phyloP scores from a whole-genome alignment of 2,888 invertebrate genomes.

The Metalampra italica region DNA sequence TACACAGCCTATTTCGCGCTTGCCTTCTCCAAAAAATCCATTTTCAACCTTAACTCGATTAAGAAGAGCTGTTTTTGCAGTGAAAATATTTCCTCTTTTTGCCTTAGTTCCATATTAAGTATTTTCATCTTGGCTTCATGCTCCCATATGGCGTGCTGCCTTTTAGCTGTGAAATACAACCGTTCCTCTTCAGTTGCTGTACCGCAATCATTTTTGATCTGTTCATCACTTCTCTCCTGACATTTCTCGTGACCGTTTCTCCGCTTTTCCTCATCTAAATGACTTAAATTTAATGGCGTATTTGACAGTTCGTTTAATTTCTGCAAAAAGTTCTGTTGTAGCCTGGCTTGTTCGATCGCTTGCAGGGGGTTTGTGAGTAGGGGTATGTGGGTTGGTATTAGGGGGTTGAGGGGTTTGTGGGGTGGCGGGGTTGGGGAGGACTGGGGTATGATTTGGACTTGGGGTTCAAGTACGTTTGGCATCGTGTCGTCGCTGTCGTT shows the following conservation, averaged over 20 bases:
- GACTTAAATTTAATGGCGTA: conserved; percentile 67
- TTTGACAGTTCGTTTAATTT: conserved; percentile 67
- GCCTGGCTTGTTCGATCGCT: conserved; percentile 63
- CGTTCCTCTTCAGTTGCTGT: conserved; percentile 61
- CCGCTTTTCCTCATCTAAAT: conserved; percentile 53
- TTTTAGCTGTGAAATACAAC: conserved; percentile 63
- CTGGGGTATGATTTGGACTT: conserved; percentile 66
- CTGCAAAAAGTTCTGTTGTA: conserved; percentile 63
- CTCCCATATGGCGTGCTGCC: conserved; percentile 72
- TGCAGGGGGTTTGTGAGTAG: conserved; percentile 54
- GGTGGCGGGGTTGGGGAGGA: conserved; percentile 48
- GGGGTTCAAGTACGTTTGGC: conserved; percentile 69
- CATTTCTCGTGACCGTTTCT: conserved; percentile 44
- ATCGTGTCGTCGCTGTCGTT: conserved; percentile 74
- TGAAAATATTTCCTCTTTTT: conserved; percentile 73
- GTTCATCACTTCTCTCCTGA: conserved; percentile 38
- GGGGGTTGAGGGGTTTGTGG: conserved; percentile 29
- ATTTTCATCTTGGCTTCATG: conserved; percentile 76
- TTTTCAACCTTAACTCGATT: conserved; percentile 68
- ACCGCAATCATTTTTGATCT: conserved; percentile 44
- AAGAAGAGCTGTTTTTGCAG: conserved; percentile 72
- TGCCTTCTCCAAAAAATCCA: conserved; percentile 74
- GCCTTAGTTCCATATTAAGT: conserved; percentile 65
- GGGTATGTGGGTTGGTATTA: conserved; percentile 26
- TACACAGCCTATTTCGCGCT: conserved; percentile 50